A percentile compares a stretch with the other conserved stretches of the same genome.
Conservation (phyloP, 2,797 vertebrate species). For the Buphagus erythrorhynchus region DNA sequence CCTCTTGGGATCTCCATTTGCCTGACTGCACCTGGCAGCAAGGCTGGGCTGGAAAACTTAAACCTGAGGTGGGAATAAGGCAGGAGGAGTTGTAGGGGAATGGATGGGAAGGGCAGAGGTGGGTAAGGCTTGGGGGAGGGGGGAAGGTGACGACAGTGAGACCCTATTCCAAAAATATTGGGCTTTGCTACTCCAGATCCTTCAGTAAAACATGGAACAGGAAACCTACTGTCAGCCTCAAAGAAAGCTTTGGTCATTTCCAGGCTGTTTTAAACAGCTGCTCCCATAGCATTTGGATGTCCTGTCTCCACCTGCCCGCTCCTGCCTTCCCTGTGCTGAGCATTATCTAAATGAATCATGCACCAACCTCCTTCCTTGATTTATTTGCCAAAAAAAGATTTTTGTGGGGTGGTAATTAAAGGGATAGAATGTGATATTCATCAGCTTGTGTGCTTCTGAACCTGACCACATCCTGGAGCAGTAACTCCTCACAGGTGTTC, state of each 20-base stretch:
- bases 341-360: background rate
- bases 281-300: background rate
- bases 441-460: background rate
- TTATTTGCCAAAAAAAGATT: background rate
- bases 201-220: background rate
- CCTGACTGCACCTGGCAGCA: background rate
- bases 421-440: background rate
- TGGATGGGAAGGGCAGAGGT: background rate
- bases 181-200: background rate
- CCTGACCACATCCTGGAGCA: background rate
- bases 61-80: background rate
- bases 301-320: conserved; percentile 2
- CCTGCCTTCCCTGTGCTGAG: background rate
- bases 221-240: background rate
- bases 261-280: background rate
- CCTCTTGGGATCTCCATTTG: background rate
- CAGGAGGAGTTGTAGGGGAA: background rate
- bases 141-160: background rate
- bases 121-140: background rate
- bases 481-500: background rate
- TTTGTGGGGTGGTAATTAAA: background rate
- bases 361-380: background rate
- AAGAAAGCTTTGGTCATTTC: background rate
- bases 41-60: background rate
- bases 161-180: background rate